Evolutionary conservation across 2,888 invertebrate genomes (phyloP).

Genomic region (Argynnis bischoffii): DNA sequence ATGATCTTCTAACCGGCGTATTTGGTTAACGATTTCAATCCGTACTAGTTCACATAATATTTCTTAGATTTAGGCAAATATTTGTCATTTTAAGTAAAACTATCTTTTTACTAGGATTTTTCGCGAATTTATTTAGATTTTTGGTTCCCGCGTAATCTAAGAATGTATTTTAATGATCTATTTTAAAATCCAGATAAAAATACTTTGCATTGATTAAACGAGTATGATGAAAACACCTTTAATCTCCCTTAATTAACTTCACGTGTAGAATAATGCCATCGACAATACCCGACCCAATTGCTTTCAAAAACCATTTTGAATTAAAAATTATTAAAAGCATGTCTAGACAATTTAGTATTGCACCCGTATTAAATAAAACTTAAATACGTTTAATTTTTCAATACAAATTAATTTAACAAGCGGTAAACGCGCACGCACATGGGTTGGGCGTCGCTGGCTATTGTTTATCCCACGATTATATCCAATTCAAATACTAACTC

Average conservation of each 20-base stretch:
- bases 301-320: slow-evolving; percentile 9
- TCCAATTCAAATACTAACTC: slow-evolving; percentile 81
- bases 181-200: background rate
- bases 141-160: too few relatives aligned
- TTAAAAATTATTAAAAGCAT: slow-evolving; percentile 17
- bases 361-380: slow-evolving; percentile 34
- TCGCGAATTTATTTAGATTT: too few relatives aligned
- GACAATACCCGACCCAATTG: slow-evolving; percentile 12
- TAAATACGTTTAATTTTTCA: slow-evolving; percentile 36
- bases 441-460: slow-evolving; percentile 70
- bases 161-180: background rate
- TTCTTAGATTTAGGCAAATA: too few relatives aligned
- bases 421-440: slow-evolving; percentile 62
- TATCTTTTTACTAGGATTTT: too few relatives aligned
- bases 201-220: background rate
- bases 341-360: slow-evolving; percentile 30
- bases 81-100: too few relatives aligned
- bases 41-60: too few relatives aligned
- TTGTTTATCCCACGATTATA: slow-evolving; percentile 82
- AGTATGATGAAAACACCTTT: slow-evolving; percentile 1
- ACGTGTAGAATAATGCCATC: slow-evolving; percentile 7
- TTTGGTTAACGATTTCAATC: too few relatives aligned
- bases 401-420: slow-evolving; percentile 42
- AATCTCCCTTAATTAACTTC: slow-evolving; percentile 18
- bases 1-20: too few relatives aligned